Evolutionary conservation across 2,113 vertebrate species (phyloP).

Genomic region (Coptodon rendalli): DNA sequence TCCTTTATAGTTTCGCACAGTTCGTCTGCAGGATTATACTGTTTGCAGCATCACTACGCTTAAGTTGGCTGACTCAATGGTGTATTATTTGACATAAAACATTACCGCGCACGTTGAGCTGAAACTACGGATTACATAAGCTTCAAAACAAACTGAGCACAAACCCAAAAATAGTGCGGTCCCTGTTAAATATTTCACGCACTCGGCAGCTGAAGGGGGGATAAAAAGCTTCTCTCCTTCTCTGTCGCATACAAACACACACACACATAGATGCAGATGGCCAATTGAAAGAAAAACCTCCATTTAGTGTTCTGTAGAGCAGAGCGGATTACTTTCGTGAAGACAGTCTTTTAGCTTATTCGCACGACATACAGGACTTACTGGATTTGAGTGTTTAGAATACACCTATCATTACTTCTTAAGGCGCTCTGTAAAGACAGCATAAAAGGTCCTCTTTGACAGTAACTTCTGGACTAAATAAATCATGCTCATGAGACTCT

Average conservation of each 20-base stretch:
- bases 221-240: conserved; percentile 52
- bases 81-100: conserved; percentile 14
- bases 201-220: conserved; percentile 59
- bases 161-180: conserved; percentile 69
- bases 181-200: conserved; percentile 70
- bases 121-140: conserved; percentile 62
- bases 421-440: background rate
- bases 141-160: conserved; percentile 61
- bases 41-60: background rate
- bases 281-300: conserved; percentile 48
- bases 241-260: conserved; percentile 36
- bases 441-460: conserved; percentile 37
- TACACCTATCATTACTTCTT: background rate
- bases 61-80: background rate
- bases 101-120: background rate
- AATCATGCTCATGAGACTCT: conserved; percentile 52
- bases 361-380: conserved; percentile 1
- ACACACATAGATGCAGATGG: conserved; percentile 42
- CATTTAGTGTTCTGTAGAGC: conserved; percentile 28
- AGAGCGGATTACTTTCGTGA: conserved; percentile 36
- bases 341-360: conserved; percentile 27
- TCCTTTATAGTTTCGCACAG: background rate
- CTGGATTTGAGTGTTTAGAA: background rate
- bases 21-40: background rate
- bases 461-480: conserved; percentile 44